Percentiles rank a stretch among this genome's conserved stretches.
These are phyloP conservation scores for Anguilla marmorata DNA, from an alignment of 2,797 vertebrate genomes.

Conservation along the genomic window DNA sequence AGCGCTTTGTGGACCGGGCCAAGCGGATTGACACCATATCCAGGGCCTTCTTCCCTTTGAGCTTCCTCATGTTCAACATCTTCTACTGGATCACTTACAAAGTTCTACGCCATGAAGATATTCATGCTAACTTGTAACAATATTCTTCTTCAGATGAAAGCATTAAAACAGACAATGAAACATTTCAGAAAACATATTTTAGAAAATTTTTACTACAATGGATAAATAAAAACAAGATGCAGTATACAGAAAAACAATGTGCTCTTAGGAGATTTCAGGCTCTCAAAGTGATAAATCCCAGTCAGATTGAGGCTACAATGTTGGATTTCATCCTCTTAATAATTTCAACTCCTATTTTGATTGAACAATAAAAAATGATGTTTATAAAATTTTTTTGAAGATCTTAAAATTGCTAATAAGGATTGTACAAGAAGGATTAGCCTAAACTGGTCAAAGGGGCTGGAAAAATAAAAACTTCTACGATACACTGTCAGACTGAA, in stretches of 20 bases:
- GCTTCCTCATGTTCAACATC: conserved; percentile 91
- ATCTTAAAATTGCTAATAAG: too few relatives aligned
- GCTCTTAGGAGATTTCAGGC: neutral
- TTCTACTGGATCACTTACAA: conserved; percentile 95
- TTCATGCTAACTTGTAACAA: conserved; percentile 69
- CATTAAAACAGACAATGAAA: neutral
- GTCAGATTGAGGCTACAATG: neutral
- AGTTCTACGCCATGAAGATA: conserved; percentile 83
- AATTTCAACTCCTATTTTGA: neutral
- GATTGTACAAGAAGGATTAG: neutral
- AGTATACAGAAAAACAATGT: conserved; percentile 1
- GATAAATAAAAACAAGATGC: neutral
- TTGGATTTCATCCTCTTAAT: neutral
- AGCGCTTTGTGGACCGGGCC: conserved; percentile 80
- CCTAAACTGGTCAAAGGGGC: neutral
- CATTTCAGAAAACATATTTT: conserved; percentile 13
- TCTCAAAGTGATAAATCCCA: neutral
- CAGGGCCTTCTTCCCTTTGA: conserved; percentile 87
- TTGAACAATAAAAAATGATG: neutral
- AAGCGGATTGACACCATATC: conserved; percentile 92
- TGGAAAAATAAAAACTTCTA: conserved; percentile 6
- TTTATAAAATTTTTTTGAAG: neutral
- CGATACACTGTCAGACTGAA: conserved; percentile 12
- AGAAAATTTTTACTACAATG: neutral
- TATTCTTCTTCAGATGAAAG: neutral